Evolutionary conservation across 2,797 vertebrate species (phyloP).

Genomic region (Novumbra hubbsi): DNA sequence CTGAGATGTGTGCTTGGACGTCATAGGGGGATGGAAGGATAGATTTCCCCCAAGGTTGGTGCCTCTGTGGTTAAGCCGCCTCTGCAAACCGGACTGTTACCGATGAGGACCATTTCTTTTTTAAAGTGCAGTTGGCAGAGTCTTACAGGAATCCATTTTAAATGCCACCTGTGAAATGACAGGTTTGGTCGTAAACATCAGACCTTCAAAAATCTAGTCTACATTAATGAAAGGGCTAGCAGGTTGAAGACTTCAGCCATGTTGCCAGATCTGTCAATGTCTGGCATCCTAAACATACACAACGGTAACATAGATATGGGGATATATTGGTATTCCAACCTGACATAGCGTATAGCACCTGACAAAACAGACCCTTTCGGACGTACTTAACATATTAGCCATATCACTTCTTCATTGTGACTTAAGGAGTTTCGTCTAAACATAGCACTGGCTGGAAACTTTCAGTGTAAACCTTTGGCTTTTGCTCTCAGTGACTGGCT

Average conservation of each 20-base stretch:
- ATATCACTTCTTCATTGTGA: constrained; percentile 4
- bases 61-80: constrained; percentile 35
- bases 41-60: constrained; percentile 22
- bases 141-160: not conserved
- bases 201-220: not conserved
- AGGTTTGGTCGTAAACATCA: not conserved
- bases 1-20: not conserved
- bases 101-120: constrained; percentile 40
- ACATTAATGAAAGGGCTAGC: no score
- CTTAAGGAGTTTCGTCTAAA: constrained; percentile 45
- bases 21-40: not conserved
- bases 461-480: not conserved
- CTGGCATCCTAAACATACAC: not conserved
- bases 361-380: constrained; percentile 7
- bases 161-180: not conserved
- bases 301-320: not conserved
- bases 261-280: not conserved
- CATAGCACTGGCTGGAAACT: constrained; percentile 26
- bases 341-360: not conserved
- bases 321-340: not conserved
- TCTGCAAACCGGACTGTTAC: constrained; percentile 19
- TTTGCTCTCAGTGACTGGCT: not conserved
- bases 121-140: constrained; percentile 11
- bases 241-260: not conserved
- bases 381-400: constrained; percentile 7